Base-by-base conservation (phyloP, 2,888 invertebrate species). In the Ophraella communa region DNA sequence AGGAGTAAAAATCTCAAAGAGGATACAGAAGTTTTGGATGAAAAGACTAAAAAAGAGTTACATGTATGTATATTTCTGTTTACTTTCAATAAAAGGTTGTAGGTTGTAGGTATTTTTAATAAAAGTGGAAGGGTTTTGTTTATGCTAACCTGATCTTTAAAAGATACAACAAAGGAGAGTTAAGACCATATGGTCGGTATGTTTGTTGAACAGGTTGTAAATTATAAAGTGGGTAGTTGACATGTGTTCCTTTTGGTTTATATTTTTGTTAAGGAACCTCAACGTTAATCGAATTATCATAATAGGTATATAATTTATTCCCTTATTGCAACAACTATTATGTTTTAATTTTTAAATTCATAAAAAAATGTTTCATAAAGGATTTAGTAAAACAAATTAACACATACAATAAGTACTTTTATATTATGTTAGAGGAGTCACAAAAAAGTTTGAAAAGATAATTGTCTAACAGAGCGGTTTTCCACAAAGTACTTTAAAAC, bases 11-110 rank as follows among this genome's bases (percentile, higher is more conserved):
- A 42, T n/a, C 23, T 21, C 18, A 60, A 53, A 14, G 53, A 42
- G 3, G 33, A 30, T 30, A 44, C 35, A 47, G 64, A 60, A 35
- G 63, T 69, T 30, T 45, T 69, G 10, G 66, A 66, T 47, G 66
- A 66, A 39, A 56, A 56, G 30, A 69, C 65, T 1, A 66, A 65
- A 51, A 62, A 69, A 45, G 56, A 66, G 11, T 60, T 69, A 17
- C 65, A 69, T 57, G 69, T 69, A 62, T 65, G 69, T 66, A 42
- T 45, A 14, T 3, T 7, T 11, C 7, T 33, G 3, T 23, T 5
- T 27, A 7, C 14, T 10, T 35, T 30, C n/a, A 11, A 5, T 18
- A 17, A 21, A 10, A 55, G 1, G 33, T 10, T 33, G 4, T 35
- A 35, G n/a, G 4, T 14, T 35, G 2, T 14, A 14, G 4, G 4